Evolutionary conservation across 2,888 invertebrate genomes (phyloP).

Genomic region (Tiphia femorata): DNA sequence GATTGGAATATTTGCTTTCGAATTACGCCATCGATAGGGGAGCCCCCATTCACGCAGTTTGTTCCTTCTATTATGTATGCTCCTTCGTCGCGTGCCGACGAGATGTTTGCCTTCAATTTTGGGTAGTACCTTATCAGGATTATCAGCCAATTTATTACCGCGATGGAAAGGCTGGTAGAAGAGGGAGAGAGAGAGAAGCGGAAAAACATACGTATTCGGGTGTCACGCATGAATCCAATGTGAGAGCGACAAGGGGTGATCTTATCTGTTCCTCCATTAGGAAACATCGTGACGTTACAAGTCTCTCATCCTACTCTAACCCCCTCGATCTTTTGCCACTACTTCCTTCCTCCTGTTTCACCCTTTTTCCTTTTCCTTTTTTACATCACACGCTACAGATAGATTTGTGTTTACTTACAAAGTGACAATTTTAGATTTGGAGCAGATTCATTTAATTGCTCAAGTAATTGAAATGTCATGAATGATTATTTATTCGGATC

Average conservation of each 20-base stretch:
- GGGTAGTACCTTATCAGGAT: constrained; percentile 27
- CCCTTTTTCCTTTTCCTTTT: neutral
- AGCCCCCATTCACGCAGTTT: too few species aligned
- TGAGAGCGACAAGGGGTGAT: constrained; percentile 35
- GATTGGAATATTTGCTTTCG: too few species aligned
- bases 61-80: too few species aligned
- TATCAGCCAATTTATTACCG: constrained; percentile 37
- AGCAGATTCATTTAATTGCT: too few species aligned
- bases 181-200: too few species aligned
- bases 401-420: too few species aligned
- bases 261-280: constrained; percentile 50
- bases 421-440: too few species aligned
- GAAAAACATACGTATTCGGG: constrained; percentile 2
- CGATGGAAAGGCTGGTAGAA: neutral
- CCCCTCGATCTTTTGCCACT: neutral
- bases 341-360: too few species aligned
- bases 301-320: constrained; percentile 28
- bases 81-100: constrained; percentile 18
- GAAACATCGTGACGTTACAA: constrained; percentile 49
- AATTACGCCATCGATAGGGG: too few species aligned
- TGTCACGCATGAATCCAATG: constrained; percentile 28
- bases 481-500: too few species aligned
- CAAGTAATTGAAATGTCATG: too few species aligned
- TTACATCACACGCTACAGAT: neutral
- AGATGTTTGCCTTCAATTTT: constrained; percentile 27